A percentile compares a stretch with the other conserved stretches of the same genome.
These are phyloP conservation scores for Coremacera marginata DNA, from an alignment of 2,888 invertebrate genomes.

Conservation along the genomic window DNA sequence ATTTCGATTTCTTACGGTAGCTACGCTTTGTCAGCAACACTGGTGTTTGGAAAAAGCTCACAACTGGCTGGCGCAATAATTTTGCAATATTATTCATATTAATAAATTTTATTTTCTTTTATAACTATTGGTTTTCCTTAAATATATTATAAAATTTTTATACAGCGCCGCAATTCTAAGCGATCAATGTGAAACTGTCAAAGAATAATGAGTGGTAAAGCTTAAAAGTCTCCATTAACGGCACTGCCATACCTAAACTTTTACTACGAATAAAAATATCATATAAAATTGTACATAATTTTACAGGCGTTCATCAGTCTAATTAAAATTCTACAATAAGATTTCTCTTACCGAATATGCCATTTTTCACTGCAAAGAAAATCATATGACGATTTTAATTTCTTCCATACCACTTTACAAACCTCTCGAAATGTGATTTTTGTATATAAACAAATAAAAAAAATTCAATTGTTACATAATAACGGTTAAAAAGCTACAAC, in stretches of 20 bases:
- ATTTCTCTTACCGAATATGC: too few species aligned
- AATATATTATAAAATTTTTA: background rate
- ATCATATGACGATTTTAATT: too few species aligned
- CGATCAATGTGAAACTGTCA: background rate
- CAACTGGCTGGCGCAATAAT: conserved; percentile 41
- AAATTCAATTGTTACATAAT: too few species aligned
- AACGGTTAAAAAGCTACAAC: too few species aligned
- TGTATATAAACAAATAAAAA: too few species aligned
- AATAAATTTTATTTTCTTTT: conserved; percentile 38
- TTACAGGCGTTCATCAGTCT: too few species aligned
- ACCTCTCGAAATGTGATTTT: too few species aligned
- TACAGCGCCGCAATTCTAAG: background rate
- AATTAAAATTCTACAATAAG: too few species aligned
- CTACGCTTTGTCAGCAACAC: conserved; percentile 47
- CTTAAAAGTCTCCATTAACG: background rate
- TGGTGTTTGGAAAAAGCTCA: conserved; percentile 23
- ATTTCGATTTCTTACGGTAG: conserved; percentile 50
- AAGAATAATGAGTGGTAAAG: background rate
- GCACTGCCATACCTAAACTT: background rate
- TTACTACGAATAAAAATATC: too few species aligned
- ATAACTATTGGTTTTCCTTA: conserved; percentile 28
- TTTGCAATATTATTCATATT: conserved; percentile 44
- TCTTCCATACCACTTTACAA: too few species aligned
- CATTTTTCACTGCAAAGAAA: too few species aligned
- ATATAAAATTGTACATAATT: too few species aligned